A percentile compares a stretch with the other conserved stretches of the same genome.
Conservation (phyloP, 37 sponge, comb jelly and placozoan species). For the Crambe crambe region DNA sequence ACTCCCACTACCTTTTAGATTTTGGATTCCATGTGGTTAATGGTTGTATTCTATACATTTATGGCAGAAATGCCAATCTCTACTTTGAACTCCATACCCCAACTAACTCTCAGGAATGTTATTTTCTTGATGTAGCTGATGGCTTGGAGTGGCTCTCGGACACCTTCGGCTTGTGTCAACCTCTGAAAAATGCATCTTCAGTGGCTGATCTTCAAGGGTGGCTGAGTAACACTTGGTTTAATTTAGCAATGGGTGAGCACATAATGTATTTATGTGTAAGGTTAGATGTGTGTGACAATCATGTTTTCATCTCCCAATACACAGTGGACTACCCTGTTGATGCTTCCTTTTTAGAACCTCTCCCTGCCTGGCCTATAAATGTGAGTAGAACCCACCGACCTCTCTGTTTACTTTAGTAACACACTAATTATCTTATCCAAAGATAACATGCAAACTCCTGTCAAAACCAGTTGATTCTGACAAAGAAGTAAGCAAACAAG, state of each 20-base stretch:
- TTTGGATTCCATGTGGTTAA: too few species aligned
- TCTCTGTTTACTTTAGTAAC: too few species aligned
- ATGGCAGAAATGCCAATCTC: too few species aligned
- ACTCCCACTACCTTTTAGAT: too few species aligned
- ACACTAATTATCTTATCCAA: background rate
- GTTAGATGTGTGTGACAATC: background rate
- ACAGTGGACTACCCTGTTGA: conserved; percentile 96
- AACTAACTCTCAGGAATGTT: too few species aligned
- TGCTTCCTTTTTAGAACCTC: conserved; percentile 86
- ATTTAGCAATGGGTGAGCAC: conserved; percentile 66
- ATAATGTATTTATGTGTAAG: background rate
- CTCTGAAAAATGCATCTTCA: background rate
- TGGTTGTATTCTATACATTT: too few species aligned
- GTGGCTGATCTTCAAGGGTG: conserved; percentile 44
- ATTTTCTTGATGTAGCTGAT: background rate
- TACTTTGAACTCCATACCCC: too few species aligned
- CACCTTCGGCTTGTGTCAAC: conserved; percentile 58
- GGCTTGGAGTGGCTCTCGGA: conserved; percentile 46
- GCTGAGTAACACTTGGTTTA: conserved; percentile 60
- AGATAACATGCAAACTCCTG: background rate
- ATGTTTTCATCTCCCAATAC: background rate
- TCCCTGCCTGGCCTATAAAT: conserved; percentile 94
- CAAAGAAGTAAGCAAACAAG: background rate
- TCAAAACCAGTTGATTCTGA: background rate
- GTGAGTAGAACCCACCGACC: too few species aligned